Base-by-base conservation (phyloP, 1,140 invertebrate genomes). In the Leptinotarsa texana region DNA sequence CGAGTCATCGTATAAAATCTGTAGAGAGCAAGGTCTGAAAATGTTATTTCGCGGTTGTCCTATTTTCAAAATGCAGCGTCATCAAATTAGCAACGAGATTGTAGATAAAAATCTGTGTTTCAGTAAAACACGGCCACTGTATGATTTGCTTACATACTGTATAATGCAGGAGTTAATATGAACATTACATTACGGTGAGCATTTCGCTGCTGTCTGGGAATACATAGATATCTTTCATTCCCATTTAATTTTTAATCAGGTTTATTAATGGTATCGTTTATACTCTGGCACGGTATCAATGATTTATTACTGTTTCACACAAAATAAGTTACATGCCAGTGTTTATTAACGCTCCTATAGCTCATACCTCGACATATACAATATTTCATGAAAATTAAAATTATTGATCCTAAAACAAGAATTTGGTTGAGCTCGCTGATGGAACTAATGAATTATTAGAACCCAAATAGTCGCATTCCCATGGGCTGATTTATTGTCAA, bases 71-170 rank as follows among this genome's bases (percentile, higher is more conserved):
- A 15, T 15, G 51, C 51, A 57, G 15, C 51, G 51, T 57, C 51
- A 57, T 57, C 51, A 57, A 57, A 57, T 57, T 57, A 57, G 51
- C 51, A 57, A 57, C 51, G 51, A 57, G 51, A 4, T 1, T 57
- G 51, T n/a, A n/a, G 51, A 57, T 57, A 57, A 18, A 18, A 57
- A 57, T 57, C 51, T 57, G 15, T 57, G 51, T 57, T 57, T 57
- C 51, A 15, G 15, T 57, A 13, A 57, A 57, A 57, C 51, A 57
- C 51, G 51, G 15, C 17, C 51, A 57, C 51, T 57, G 3, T 57
- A 57, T 57, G 51, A 57, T 57, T 57, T 57, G 51, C 51, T 57
- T 57, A 57, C 51, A 57, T 57, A n/a, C 51, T 57, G 51, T 15
- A 17, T 57, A 57, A 57, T n/a, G 51, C 51, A 57, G n/a, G 15